A percentile compares a stretch with the other conserved stretches of the same genome.
Evolutionary conservation across 2,113 vertebrate species (phyloP).

Genomic region (Nesospiza acunhae): DNA sequence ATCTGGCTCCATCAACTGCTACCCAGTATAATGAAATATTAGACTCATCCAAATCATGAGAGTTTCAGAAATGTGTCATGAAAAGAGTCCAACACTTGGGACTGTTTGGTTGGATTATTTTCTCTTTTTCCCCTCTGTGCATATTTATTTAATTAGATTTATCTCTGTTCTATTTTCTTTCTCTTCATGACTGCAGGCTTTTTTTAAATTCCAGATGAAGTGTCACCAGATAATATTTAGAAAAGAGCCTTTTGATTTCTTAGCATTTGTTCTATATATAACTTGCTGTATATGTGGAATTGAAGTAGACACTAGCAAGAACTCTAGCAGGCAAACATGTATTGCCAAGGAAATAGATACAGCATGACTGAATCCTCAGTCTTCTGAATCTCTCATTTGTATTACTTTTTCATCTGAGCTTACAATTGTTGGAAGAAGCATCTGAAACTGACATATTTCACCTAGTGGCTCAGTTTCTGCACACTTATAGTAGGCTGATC

Average conservation of each 20-base stretch:
- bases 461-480: not conserved
- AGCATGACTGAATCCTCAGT: not conserved
- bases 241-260: constrained; percentile 5
- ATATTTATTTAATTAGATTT: constrained; percentile 17
- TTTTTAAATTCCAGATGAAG: constrained; percentile 6
- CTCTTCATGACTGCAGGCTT: not conserved
- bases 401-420: not conserved
- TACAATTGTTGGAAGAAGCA: not conserved
- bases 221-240: constrained; percentile 11
- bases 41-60: constrained; percentile 34
- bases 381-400: not conserved
- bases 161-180: constrained; percentile 36
- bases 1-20: constrained; percentile 11
- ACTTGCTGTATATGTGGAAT: not conserved
- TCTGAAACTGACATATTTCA: not conserved
- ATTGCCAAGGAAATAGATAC: not conserved
- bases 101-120: not conserved
- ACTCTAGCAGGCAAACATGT: not conserved
- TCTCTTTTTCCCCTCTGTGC: not conserved
- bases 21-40: not conserved
- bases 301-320: not conserved
- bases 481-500: not conserved
- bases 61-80: constrained; percentile 20
- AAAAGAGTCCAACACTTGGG: constrained; percentile 14
- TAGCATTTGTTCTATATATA: constrained; percentile 23